phyloP scores from a whole-genome alignment of 2,113 vertebrate species.

The Nothoprocta perdicaria region DNA sequence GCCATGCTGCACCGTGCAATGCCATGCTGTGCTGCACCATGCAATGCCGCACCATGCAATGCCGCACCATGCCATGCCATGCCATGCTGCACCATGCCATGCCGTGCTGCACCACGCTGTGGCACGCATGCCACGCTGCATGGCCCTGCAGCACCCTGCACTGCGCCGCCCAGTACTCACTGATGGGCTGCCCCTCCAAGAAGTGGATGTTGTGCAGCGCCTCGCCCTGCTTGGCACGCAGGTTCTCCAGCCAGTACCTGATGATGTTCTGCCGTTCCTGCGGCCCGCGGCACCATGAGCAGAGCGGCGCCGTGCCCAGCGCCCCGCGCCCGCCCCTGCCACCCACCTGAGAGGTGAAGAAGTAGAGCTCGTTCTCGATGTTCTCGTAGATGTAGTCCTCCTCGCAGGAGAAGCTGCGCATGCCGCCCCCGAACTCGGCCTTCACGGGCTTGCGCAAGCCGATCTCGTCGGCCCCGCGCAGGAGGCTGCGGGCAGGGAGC shows the following conservation, averaged over 20 bases:
- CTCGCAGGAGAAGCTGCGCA: constrained; percentile 91
- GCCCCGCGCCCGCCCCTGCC: fast-evolving
- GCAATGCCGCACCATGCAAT: no score
- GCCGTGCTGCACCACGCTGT: no score
- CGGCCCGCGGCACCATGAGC: background rate
- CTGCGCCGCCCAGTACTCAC: constrained; percentile 74
- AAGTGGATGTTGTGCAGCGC: constrained; percentile 94
- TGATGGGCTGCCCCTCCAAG: constrained; percentile 97
- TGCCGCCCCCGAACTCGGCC: constrained; percentile 91
- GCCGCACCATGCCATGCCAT: no score
- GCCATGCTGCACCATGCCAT: no score
- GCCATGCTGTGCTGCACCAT: no score
- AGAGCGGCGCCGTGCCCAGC: background rate
- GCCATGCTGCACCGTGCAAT: no score
- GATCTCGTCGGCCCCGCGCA: constrained; percentile 93
- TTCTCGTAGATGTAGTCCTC: constrained; percentile 98
- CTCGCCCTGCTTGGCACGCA: constrained; percentile 93
- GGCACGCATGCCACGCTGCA: no score
- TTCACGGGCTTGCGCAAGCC: constrained; percentile 92
- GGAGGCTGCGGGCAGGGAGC: constrained; percentile 77
- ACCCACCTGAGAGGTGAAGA: constrained; percentile 95
- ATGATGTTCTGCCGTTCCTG: constrained; percentile 98
- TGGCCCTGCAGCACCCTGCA: no score
- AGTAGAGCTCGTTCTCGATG: constrained; percentile 93
- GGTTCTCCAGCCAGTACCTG: constrained; percentile 95